Conservation (phyloP, 2,888 invertebrate genomes). For the Himalopsyche anomala region DNA sequence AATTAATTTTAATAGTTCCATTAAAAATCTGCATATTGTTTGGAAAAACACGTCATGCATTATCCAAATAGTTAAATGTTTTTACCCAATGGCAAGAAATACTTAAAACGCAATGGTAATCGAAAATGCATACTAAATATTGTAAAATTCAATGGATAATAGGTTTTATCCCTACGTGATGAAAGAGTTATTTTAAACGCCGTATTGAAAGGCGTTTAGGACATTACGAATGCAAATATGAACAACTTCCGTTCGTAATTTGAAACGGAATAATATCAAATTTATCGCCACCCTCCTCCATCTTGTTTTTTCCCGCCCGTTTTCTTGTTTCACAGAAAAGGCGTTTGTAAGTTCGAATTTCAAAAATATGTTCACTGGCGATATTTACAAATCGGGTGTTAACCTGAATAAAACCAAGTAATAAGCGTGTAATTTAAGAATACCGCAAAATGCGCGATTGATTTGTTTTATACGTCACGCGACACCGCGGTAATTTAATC, state of each 20-base stretch:
- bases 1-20: conserved; percentile 43
- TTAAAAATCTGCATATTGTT: conserved; percentile 6
- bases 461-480: too few species aligned
- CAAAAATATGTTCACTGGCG: conserved; percentile 62
- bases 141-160: not conserved
- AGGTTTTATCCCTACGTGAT: not conserved
- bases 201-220: not conserved
- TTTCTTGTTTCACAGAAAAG: conserved; percentile 63
- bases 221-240: conserved; percentile 37
- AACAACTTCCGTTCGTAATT: conserved; percentile 54
- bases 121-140: conserved; percentile 12
- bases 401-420: not conserved
- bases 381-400: conserved; percentile 56
- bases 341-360: conserved; percentile 62
- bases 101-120: conserved; percentile 49
- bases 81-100: conserved; percentile 23
- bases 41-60: not conserved
- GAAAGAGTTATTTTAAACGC: not conserved
- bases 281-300: conserved; percentile 59
- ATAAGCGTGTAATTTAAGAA: not conserved
- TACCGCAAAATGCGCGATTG: too few species aligned
- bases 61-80: conserved; percentile 22
- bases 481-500: too few species aligned
- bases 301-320: conserved; percentile 64
- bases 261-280: conserved; percentile 63